phyloP scores from a whole-genome alignment of 2,113 vertebrate genomes.

The Microcebus tavaratra region DNA sequence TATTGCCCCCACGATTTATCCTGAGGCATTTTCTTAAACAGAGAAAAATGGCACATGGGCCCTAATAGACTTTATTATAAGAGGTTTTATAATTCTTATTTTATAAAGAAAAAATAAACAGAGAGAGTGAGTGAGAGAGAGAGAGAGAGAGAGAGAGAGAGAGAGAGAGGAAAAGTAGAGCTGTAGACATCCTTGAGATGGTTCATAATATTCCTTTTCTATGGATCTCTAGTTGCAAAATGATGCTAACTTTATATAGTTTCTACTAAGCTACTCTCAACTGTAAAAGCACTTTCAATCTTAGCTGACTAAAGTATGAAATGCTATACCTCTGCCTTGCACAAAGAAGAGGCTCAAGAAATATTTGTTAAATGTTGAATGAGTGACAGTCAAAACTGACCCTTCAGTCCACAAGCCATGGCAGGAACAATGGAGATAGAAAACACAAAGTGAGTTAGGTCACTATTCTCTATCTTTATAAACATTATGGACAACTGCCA shows the following conservation, averaged over 20 bases:
- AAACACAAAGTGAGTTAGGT: not conserved
- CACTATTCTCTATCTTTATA: not conserved
- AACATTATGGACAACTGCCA: not conserved
- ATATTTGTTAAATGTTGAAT: not conserved
- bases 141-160: not conserved
- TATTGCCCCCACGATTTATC: not conserved
- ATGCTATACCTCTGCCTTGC: not conserved
- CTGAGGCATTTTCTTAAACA: slow-evolving; percentile 1
- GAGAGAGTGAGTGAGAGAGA: not conserved
- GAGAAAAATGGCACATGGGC: not conserved
- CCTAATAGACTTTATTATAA: not conserved
- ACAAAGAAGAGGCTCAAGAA: not conserved
- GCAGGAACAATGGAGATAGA: not conserved
- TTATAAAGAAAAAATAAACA: not conserved
- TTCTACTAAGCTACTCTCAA: not conserved
- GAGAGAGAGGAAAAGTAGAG: not conserved
- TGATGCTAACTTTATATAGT: not conserved
- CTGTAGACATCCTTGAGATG: not conserved
- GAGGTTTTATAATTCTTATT: not conserved
- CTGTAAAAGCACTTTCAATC: not conserved
- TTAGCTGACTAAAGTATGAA: not conserved
- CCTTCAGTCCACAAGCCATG: not conserved
- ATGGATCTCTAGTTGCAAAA: not conserved
- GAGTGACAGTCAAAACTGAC: not conserved
- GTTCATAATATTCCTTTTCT: not conserved